Percentiles rank a stretch among this genome's conserved stretches.
These are phyloP conservation scores for Champsocephalus esox DNA, from an alignment of 2,797 vertebrate genomes.

Conservation along the genomic window DNA sequence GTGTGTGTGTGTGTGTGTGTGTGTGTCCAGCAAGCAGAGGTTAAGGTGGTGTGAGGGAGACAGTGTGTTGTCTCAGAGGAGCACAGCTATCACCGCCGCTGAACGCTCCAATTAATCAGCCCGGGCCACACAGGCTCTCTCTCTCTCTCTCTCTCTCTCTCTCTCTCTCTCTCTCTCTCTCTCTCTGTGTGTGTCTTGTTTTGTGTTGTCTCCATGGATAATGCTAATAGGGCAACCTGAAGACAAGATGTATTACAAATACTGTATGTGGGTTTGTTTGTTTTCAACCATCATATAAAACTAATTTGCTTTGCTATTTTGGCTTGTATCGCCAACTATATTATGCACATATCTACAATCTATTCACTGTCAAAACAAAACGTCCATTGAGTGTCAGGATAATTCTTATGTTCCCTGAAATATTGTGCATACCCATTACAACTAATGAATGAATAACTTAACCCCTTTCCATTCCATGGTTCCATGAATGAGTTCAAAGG, in stretches of 20 bases:
- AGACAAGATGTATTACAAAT: conserved; percentile 24
- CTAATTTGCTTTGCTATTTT: conserved; percentile 7
- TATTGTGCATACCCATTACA: not conserved
- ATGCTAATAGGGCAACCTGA: conserved; percentile 53
- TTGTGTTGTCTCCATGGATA: conserved; percentile 59
- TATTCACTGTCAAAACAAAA: conserved; percentile 14
- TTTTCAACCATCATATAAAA: conserved; percentile 5
- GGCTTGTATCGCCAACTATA: not conserved
- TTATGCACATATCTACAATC: conserved; percentile 2
- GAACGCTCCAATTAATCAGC: conserved; percentile 81
- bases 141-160: no score
- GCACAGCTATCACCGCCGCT: conserved; percentile 72
- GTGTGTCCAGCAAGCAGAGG: conserved; percentile 61
- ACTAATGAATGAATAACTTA: not conserved
- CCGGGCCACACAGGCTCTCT: conserved; percentile 44
- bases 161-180: no score
- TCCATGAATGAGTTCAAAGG: not conserved
- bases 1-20: conserved; percentile 4
- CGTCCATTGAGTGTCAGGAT: not conserved
- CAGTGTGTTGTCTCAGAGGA: conserved; percentile 77
- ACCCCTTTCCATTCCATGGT: not conserved
- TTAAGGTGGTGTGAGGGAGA: conserved; percentile 70
- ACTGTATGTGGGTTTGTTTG: not conserved
- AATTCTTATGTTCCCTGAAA: not conserved
- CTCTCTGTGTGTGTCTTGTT: not conserved